Percentiles rank a stretch among this genome's conserved stretches.
Conservation (phyloP, 1,140 invertebrate genomes). For the Copidosoma floridanum region DNA sequence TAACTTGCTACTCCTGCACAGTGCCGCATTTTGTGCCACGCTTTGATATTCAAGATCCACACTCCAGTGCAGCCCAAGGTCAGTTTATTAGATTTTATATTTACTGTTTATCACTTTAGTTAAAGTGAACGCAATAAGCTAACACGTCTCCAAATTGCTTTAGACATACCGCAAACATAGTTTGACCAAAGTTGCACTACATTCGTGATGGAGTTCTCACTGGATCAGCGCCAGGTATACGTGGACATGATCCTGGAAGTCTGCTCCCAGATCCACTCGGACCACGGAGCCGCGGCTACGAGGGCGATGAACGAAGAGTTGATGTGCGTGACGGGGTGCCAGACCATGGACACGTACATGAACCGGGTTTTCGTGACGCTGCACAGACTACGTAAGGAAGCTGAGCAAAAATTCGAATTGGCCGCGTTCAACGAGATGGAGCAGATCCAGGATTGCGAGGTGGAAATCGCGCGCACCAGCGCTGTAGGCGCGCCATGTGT, state of each 20-base stretch:
- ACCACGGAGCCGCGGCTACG: slow-evolving; percentile 64
- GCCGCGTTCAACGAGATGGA: too few species aligned
- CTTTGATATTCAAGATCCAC: too few species aligned
- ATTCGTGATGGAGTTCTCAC: too few species aligned
- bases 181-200: too few species aligned
- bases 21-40: too few species aligned
- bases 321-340: slow-evolving; percentile 73
- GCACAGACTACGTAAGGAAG: slow-evolving; percentile 71
- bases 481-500: slow-evolving; percentile 65
- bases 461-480: slow-evolving; percentile 65
- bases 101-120: too few species aligned
- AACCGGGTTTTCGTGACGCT: slow-evolving; percentile 79
- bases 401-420: slow-evolving; percentile 57
- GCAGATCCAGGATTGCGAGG: slow-evolving; percentile 38
- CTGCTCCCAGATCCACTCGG: slow-evolving; percentile 74
- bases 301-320: slow-evolving; percentile 74
- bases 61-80: too few species aligned
- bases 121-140: too few species aligned
- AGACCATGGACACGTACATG: slow-evolving; percentile 77
- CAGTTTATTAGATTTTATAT: too few species aligned
- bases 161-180: too few species aligned
- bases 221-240: slow-evolving; percentile 80
- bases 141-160: too few species aligned
- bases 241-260: slow-evolving; percentile 85
- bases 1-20: too few species aligned